These are phyloP conservation scores for Epinotia brunnichana DNA, from an alignment of 2,888 invertebrate genomes.

Conservation along the genomic window DNA sequence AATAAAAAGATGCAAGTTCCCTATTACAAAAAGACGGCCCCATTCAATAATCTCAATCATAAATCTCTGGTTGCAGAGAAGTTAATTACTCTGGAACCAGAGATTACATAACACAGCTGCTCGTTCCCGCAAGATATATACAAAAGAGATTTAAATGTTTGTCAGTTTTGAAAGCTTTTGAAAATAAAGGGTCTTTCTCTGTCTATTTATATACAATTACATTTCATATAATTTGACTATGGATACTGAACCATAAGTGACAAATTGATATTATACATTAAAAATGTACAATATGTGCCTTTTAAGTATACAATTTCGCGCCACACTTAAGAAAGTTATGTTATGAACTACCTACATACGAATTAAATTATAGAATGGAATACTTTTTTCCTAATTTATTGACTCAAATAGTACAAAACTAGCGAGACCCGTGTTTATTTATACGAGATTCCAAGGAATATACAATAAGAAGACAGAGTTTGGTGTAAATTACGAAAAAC, in stretches of 20 bases:
- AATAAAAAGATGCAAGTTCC: no score
- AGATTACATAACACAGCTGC: not conserved
- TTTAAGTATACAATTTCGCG: not conserved
- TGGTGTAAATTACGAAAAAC: conserved; percentile 53
- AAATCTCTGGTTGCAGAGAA: not conserved
- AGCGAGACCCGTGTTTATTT: conserved; percentile 60
- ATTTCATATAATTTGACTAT: not conserved
- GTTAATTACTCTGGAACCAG: no score
- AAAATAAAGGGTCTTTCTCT: not conserved
- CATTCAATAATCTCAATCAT: no score
- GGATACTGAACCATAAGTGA: not conserved
- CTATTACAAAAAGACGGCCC: no score
- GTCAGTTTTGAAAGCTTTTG: not conserved
- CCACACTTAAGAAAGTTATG: conserved; percentile 5
- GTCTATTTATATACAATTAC: not conserved
- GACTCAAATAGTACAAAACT: conserved; percentile 56
- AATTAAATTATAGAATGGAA: conserved; percentile 13
- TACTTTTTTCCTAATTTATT: conserved; percentile 44
- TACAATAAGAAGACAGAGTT: conserved; percentile 64
- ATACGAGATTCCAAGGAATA: conserved; percentile 53
- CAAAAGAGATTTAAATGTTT: no score
- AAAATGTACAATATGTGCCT: not conserved
- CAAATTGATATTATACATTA: not conserved
- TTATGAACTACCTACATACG: not conserved
- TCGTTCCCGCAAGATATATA: not conserved